Evolutionary conservation across 2,113 vertebrate genomes (phyloP).

Genomic region (Irena cyanogastra): DNA sequence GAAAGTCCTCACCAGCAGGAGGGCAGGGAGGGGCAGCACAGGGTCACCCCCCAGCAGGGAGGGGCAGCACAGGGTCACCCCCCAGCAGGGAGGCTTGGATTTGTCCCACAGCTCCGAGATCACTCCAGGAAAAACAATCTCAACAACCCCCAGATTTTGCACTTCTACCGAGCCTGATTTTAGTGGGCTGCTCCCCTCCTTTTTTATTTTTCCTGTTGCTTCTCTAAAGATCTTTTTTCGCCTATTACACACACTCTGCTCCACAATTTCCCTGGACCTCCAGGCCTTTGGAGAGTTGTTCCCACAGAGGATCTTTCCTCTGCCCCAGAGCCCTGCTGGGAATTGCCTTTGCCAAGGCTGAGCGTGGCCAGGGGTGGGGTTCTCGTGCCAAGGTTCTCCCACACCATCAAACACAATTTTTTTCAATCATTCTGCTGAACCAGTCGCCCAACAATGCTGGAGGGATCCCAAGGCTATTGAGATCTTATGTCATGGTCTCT

Average conservation of each 20-base stretch:
- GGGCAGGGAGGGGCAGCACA: background rate
- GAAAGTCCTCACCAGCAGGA: background rate
- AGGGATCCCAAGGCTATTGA: background rate
- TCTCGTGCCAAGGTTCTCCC: background rate
- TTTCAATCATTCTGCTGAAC: background rate
- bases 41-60: background rate
- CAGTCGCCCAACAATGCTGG: conserved; percentile 10
- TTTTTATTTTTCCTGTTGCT: background rate
- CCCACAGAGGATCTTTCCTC: background rate
- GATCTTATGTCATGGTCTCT: background rate
- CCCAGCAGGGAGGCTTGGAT: background rate
- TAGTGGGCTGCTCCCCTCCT: background rate
- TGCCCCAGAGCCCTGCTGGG: background rate
- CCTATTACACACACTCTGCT: background rate
- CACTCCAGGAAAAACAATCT: background rate
- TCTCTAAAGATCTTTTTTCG: background rate
- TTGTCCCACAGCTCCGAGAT: background rate
- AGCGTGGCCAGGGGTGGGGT: background rate
- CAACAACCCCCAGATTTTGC: background rate
- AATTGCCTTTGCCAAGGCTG: background rate
- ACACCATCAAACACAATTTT: background rate
- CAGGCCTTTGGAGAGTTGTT: background rate
- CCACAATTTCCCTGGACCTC: background rate
- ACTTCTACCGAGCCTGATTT: background rate
- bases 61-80: background rate